These are phyloP conservation scores for Aphyosemion australe DNA, from an alignment of 2,113 vertebrate genomes.

Conservation along the genomic window DNA sequence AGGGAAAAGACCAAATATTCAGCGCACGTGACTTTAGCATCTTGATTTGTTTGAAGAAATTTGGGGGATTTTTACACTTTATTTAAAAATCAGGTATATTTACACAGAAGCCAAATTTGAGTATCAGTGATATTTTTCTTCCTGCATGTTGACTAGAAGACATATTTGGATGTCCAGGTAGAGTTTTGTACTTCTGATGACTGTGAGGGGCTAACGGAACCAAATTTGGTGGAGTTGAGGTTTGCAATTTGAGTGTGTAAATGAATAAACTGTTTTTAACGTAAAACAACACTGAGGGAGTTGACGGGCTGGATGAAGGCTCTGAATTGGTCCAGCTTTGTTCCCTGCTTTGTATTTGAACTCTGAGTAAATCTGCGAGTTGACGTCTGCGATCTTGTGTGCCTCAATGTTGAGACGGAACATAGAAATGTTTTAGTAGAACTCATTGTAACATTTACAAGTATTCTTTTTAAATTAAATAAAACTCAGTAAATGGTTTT, in stretches of 20 bases:
- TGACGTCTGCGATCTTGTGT: constrained; percentile 74
- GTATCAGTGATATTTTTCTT: constrained; percentile 43
- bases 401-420: constrained; percentile 70
- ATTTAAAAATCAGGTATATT: constrained; percentile 23
- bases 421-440: constrained; percentile 69
- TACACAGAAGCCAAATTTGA: constrained; percentile 29
- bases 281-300: constrained; percentile 33
- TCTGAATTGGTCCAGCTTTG: constrained; percentile 48
- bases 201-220: constrained; percentile 29
- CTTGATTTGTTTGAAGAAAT: constrained; percentile 20
- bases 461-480: constrained; percentile 78
- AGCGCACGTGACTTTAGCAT: constrained; percentile 23
- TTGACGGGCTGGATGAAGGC: constrained; percentile 30
- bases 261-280: constrained; percentile 32
- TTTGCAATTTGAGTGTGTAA: constrained; percentile 41
- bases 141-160: constrained; percentile 46
- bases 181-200: constrained; percentile 52
- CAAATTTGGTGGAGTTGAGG: constrained; percentile 36
- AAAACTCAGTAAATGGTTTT: constrained; percentile 67
- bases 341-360: constrained; percentile 61
- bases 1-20: constrained; percentile 38
- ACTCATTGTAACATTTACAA: constrained; percentile 76
- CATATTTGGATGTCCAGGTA: constrained; percentile 38
- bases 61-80: constrained; percentile 25
- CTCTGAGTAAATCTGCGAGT: constrained; percentile 54